Evolutionary conservation across 1,140 invertebrate genomes (phyloP).

Genomic region (Drosophila elegans): DNA sequence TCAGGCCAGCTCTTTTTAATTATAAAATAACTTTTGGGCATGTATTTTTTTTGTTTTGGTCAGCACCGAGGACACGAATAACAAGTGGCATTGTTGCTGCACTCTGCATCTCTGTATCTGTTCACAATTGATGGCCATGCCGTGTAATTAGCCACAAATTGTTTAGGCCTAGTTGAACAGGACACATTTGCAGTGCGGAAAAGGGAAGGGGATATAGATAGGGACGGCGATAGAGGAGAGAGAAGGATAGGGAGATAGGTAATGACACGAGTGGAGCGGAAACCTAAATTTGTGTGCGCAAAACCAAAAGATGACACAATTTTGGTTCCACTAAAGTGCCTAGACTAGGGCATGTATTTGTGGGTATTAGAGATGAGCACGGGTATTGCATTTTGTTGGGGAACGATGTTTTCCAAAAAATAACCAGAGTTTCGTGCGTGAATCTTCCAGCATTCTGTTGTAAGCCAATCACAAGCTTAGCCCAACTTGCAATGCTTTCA

Average conservation of each 20-base stretch:
- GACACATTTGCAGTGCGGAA: constrained; percentile 21
- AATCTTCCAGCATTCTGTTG: not conserved
- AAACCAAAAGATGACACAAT: constrained; percentile 82
- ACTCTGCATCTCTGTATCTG: constrained; percentile 40
- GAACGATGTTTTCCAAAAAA: too few species aligned
- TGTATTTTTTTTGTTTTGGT: constrained; percentile 12
- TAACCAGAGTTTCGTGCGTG: not conserved
- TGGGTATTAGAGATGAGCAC: not conserved
- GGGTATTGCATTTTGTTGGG: not conserved
- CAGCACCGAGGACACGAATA: constrained; percentile 27
- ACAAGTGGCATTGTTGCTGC: constrained; percentile 41
- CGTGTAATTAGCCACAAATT: constrained; percentile 82
- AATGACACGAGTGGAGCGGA: constrained; percentile 33
- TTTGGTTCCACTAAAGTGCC: constrained; percentile 60
- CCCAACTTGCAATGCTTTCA: too few species aligned
- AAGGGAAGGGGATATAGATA: constrained; percentile 2
- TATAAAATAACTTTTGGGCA: constrained; percentile 74
- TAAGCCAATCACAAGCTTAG: too few species aligned
- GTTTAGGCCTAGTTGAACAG: constrained; percentile 78
- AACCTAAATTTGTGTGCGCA: constrained; percentile 72
- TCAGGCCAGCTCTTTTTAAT: constrained; percentile 60
- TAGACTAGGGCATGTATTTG: constrained; percentile 3
- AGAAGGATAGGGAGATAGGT: not conserved
- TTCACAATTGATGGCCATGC: constrained; percentile 75
- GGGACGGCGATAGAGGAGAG: too few species aligned